Evolutionary conservation across 2,113 vertebrate species (phyloP), one percentile per base, ranked within the genome.

Genomic region (Coptodon bakossiorum): DNA sequence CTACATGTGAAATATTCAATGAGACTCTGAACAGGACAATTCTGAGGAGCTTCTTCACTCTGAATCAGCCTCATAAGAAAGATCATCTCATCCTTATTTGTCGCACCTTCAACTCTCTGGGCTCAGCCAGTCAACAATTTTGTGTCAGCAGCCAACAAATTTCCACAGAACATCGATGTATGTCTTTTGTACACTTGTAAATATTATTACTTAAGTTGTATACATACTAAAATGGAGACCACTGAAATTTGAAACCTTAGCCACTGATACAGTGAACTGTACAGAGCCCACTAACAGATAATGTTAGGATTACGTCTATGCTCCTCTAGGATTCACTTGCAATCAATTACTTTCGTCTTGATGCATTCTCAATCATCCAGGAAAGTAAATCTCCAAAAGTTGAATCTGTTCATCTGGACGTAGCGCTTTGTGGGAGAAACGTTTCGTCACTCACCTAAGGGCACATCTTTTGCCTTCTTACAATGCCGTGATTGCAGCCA

Each of bases 71-170:
- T 53, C 53, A 87, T 16, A 17, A 22, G 24, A 85, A 3, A 31
- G 6, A 56, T 48, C 10, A 56, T 43, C 61, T 29, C 6, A 66
- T n/a, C n/a, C n/a, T n/a, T n/a, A n/a, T 84, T 57, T 90, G 91
- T 40, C 54, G 1, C 50, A 89, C 80, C 81, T 5, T 66, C 66
- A 91, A 89, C 89, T 89, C 87, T 61, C 14, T 84, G 34, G 90
- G 90, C 86, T 83, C 90, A 24, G 57, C 45, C 29, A 76, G 17
- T 38, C 82, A 53, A 4, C 19, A 2, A 4, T 86, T 88, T 66
- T 40, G 14, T 59, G 6, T 66, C 14, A 10, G 11, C 17, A 11
- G 0, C 5, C 3, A 45, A 66, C 54, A 80, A 38, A 6, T 6
- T 16, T 54, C 73, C n/a, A 29, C 53, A 31, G 13, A 71, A 40